phyloP scores from a whole-genome alignment of 2,888 invertebrate species.

The Drosophila yooni region DNA sequence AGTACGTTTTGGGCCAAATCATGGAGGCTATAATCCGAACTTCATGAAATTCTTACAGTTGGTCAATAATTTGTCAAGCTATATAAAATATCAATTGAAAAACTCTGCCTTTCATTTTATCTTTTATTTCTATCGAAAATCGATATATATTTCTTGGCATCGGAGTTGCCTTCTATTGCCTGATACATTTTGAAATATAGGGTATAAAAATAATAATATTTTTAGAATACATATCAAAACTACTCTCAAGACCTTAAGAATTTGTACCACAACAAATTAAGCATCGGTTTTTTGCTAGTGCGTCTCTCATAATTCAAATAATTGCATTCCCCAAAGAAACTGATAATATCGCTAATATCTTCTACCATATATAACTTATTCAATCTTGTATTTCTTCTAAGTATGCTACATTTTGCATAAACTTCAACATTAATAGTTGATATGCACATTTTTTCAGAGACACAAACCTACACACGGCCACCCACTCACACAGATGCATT shows the following conservation, averaged over 20 bases:
- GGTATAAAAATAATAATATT: neutral
- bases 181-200: no score
- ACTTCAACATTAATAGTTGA: constrained; percentile 54
- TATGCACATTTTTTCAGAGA: constrained; percentile 22
- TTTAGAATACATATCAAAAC: neutral
- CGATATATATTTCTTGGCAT: no score
- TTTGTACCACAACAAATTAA: neutral
- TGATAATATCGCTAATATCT: neutral
- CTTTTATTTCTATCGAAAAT: no score
- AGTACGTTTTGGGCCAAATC: neutral
- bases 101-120: neutral
- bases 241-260: neutral
- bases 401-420: constrained; percentile 8
- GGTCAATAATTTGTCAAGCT: neutral
- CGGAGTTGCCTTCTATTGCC: no score
- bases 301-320: neutral
- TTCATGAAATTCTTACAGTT: neutral
- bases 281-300: neutral
- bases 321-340: neutral
- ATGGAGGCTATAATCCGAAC: neutral
- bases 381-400: neutral
- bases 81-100: neutral
- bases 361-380: neutral
- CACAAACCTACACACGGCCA: constrained; percentile 5
- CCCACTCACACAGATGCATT: constrained; percentile 7